Conservation (phyloP, 2,113 vertebrate species). For the Sander vitreus region DNA sequence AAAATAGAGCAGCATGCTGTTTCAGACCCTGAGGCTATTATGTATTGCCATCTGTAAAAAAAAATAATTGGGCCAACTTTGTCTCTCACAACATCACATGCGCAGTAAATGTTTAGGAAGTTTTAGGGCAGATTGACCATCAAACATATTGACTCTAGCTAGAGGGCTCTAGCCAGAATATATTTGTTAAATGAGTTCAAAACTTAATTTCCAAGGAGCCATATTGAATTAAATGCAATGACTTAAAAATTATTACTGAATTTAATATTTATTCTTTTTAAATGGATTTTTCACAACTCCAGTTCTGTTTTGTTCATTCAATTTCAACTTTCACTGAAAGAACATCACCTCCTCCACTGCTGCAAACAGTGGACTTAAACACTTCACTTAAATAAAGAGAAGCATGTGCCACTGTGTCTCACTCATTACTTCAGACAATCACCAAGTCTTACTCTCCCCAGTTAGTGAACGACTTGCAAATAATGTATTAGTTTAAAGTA, state of each 20-base stretch:
- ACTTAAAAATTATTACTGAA: background rate
- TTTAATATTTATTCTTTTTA: conserved; percentile 5
- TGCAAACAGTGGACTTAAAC: conserved; percentile 23
- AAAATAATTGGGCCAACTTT: background rate
- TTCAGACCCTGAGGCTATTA: background rate
- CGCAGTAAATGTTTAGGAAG: background rate
- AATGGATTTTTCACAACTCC: background rate
- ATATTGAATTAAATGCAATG: background rate
- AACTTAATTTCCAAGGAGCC: conserved; percentile 1
- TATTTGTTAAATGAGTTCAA: background rate
- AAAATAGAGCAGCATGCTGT: background rate
- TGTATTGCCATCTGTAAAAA: background rate
- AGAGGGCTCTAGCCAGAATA: background rate
- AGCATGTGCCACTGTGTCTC: conserved; percentile 26
- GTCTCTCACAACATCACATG: background rate
- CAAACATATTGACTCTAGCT: background rate
- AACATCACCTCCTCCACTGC: background rate
- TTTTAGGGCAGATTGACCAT: background rate
- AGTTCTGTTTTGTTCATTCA: conserved; percentile 19
- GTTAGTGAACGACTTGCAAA: conserved; percentile 36
- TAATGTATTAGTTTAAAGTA: conserved; percentile 17
- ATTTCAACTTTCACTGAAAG: conserved; percentile 8
- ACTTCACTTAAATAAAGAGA: conserved; percentile 11
- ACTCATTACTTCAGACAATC: conserved; percentile 23
- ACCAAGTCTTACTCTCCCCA: conserved; percentile 22